Evolutionary conservation across 1,140 invertebrate genomes (phyloP).

Genomic region (Drosophila parabipectinata): DNA sequence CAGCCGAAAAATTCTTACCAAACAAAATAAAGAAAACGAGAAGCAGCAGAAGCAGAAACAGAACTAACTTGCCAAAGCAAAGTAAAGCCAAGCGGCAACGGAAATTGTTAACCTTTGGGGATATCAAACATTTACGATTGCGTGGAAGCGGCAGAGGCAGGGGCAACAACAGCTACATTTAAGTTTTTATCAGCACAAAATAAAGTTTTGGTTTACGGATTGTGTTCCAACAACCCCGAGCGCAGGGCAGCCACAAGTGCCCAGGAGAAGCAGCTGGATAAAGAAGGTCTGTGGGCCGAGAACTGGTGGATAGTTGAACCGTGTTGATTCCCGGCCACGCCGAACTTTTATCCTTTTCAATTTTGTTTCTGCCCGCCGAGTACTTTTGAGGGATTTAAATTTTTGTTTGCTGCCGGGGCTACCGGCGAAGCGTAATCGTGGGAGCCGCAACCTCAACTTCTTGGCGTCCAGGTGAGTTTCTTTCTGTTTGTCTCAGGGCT

Average conservation of each 20-base stretch:
- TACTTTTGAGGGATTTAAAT: slow-evolving; percentile 70
- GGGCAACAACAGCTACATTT: slow-evolving; percentile 58
- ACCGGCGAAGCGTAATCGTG: slow-evolving; percentile 27
- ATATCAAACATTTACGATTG: slow-evolving; percentile 79
- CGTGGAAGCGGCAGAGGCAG: slow-evolving; percentile 36
- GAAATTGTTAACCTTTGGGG: slow-evolving; percentile 79
- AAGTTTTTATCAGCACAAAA: slow-evolving; percentile 77
- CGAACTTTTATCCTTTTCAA: slow-evolving; percentile 69
- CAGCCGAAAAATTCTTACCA: slow-evolving; percentile 60
- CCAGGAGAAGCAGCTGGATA: slow-evolving; percentile 20
- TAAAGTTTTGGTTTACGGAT: slow-evolving; percentile 74
- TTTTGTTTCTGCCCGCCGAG: slow-evolving; percentile 51
- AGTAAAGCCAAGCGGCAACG: slow-evolving; percentile 43
- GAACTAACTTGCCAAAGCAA: slow-evolving; percentile 48
- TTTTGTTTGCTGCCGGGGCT: slow-evolving; percentile 47
- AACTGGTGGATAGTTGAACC: slow-evolving; percentile 25
- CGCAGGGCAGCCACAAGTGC: slow-evolving; percentile 42
- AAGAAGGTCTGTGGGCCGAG: not conserved
- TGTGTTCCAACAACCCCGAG: slow-evolving; percentile 26
- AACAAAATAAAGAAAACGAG: slow-evolving; percentile 43
- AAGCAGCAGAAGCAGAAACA: not conserved
- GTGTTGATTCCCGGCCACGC: slow-evolving; percentile 37
- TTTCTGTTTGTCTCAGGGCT: slow-evolving; percentile 6
- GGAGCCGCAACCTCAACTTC: slow-evolving; percentile 23
- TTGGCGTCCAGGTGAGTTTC: slow-evolving; percentile 52